Evolutionary conservation across 1,140 invertebrate genomes (phyloP), one percentile per base, ranked within the genome.

Genomic region (Probaryconus sp.): DNA sequence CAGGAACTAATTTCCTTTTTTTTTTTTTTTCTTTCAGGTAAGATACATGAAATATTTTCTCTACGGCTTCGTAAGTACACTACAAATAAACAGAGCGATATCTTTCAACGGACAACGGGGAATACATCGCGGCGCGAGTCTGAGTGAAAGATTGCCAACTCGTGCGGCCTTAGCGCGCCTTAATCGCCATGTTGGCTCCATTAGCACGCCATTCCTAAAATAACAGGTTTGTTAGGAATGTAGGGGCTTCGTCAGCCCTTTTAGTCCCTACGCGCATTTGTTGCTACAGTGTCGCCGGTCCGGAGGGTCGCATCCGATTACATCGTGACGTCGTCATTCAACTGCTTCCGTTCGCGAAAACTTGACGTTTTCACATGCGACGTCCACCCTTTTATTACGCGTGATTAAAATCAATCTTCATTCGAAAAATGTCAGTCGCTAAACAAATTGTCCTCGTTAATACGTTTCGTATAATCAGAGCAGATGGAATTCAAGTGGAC

Each of bases 121-220:
- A 51, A 63, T 43, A 76, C 55, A 64, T 65, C 18, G 64, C 30
- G 37, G 51, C 67, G 65, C 48, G 60, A 65, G 69, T 72, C 64
- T 63, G 24, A 63, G 53, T 72, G 71, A 76, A 78, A 74, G 70
- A 73, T 77, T 70, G 69, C 64, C 70, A 70, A 47, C 64, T 76
- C 63, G 69, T 72, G 71, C 60, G 61, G 67, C 63, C 67, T 77
- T 70, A 68, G 65, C 26, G 53, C 75, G 69, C 58, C 61, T 77
- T 77, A 70, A 77, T 72, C 71, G 71, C 67, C 76, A 69, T 71
- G 71, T 71, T 69, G 76, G 65, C 76, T 77, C 78, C 78, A 79
- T 78, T 79, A 79, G 76, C 78, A 77, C 71, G 69, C 68, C 78
- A 79, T 79, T 79, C 79, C 76, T 81, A 78, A 81, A 81, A 81